Evolutionary conservation across 2,888 invertebrate species (phyloP).

Genomic region (Ectobius pallidus): DNA sequence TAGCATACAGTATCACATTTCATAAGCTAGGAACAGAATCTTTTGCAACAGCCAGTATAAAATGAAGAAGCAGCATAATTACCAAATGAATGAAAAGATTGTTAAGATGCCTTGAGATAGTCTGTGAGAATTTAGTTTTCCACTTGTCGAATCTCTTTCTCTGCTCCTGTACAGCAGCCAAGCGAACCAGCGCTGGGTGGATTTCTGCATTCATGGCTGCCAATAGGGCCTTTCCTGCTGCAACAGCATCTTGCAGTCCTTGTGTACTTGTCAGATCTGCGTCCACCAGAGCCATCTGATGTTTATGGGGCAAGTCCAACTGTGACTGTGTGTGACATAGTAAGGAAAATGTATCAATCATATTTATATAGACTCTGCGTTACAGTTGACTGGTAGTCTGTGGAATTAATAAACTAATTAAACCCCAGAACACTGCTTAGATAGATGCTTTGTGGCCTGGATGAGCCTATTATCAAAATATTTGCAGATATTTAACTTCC

Average conservation of each 20-base stretch:
- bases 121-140: constrained; percentile 78
- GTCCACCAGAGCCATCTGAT: constrained; percentile 71
- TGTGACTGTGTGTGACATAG: constrained; percentile 64
- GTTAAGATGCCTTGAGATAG: constrained; percentile 88
- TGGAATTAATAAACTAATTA: no score
- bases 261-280: constrained; percentile 72
- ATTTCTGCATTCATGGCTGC: constrained; percentile 74
- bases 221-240: constrained; percentile 75
- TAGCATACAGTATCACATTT: no score
- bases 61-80: no score
- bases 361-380: no score
- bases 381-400: no score
- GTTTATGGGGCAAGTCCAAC: constrained; percentile 70
- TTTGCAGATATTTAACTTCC: no score
- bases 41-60: no score
- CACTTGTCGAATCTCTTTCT: constrained; percentile 77
- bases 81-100: constrained; percentile 94
- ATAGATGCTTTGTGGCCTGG: no score
- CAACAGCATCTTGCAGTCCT: constrained; percentile 67
- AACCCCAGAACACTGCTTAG: no score
- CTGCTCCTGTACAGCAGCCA: constrained; percentile 83
- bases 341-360: no score
- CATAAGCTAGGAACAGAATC: no score
- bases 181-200: constrained; percentile 65
- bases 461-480: no score